These are phyloP conservation scores for Nylanderia fulva DNA, from an alignment of 1,140 invertebrate species.

Conservation along the genomic window DNA sequence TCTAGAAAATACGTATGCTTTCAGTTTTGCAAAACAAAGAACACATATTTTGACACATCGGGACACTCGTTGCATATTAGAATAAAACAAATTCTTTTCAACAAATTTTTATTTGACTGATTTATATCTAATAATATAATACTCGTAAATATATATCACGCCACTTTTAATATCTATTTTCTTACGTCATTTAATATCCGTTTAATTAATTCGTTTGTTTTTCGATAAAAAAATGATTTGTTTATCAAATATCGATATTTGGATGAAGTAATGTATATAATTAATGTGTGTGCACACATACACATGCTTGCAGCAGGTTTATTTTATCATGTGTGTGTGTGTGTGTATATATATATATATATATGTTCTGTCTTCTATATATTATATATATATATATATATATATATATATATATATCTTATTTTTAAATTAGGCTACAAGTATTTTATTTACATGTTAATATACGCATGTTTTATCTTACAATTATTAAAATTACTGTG, in stretches of 20 bases:
- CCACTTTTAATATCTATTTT: neutral
- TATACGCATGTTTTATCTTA: no score
- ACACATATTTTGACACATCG: no score
- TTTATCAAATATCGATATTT: neutral
- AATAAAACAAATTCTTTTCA: neutral
- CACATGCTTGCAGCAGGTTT: no score
- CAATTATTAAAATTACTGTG: no score
- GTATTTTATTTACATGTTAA: no score
- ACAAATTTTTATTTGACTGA: neutral
- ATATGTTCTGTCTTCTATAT: no score
- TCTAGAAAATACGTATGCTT: conserved; percentile 31
- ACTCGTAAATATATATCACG: neutral
- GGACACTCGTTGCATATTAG: neutral
- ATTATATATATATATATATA: no score
- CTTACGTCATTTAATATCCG: neutral
- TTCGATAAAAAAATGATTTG: neutral
- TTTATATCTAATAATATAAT: neutral
- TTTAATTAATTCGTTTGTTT: neutral
- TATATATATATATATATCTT: no score
- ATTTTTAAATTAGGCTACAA: no score
- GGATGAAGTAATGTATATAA: neutral
- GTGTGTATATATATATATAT: no score
- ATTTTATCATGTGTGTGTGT: no score
- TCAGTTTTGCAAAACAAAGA: neutral
- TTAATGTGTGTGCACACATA: no score